Evolutionary conservation across 2,888 invertebrate genomes (phyloP), one percentile per base, ranked within the genome.

Genomic region (Drosophila neoperkinsi): DNA sequence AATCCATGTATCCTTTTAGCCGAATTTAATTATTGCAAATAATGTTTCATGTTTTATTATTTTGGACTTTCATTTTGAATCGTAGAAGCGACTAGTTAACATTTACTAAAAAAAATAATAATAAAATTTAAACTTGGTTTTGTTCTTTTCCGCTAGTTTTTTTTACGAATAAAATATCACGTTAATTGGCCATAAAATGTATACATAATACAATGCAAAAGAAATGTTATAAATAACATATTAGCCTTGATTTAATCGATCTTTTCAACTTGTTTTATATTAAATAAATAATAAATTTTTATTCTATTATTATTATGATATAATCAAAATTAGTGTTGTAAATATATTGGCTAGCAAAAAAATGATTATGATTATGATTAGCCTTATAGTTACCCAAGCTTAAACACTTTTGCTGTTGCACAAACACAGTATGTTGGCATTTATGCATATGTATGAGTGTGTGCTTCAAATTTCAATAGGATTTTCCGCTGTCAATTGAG

Each of bases 401-500:
- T 4, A 25, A 57, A 2, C 21, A 57, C 1, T 57, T 16, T 31
- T 30, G 16, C 9, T 41, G 13, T 31, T 30, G 3, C 16, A 21
- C 31, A 21, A 43, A 30, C 41, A 28, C 5, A 21, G n/a, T 13
- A n/a, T n/a, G 13, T n/a, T 30, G 16, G 41, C 16, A 61, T 18
- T 60, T 53, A 21, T n/a, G 21, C 43, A 46, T 25, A 16, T 46
- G 6, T 4, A 11, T 21, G 11, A 21, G 21, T 43, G 4, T 53
- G 21, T 31, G 28, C 38, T 6, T 38, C 31, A 36, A 31, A n/a
- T 53, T 33, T 13, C n/a, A 28, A 28, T 34, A 7, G 66, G 18
- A 25, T 61, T 28, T 52, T 30, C 9, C 36, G n/a, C 25, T 71
- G 78, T 56, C 71, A 71, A 74, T 69, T 56, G 67, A 59, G 64